These are phyloP conservation scores for Agrilus biguttatus DNA, from an alignment of 2,888 invertebrate genomes.

Conservation along the genomic window DNA sequence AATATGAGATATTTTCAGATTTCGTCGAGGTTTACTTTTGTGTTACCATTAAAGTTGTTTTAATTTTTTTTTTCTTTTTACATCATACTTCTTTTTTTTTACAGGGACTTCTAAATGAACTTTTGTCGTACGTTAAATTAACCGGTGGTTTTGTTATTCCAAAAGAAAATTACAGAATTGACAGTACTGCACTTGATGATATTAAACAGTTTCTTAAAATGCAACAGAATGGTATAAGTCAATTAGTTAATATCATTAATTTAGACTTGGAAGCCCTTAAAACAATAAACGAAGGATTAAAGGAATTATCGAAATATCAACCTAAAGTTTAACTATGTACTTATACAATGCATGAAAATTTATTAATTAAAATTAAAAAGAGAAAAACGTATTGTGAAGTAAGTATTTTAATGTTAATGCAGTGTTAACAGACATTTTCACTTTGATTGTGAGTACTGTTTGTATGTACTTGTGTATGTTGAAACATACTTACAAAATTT, in stretches of 20 bases:
- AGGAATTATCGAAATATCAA: constrained; percentile 30
- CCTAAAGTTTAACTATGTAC: neutral
- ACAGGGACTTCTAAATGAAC: constrained; percentile 78
- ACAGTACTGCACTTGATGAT: constrained; percentile 53
- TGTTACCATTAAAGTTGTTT: too few species aligned
- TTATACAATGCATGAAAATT: neutral
- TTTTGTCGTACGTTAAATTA: constrained; percentile 74
- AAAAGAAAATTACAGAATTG: constrained; percentile 66
- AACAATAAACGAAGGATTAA: constrained; percentile 65
- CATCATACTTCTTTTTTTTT: too few species aligned
- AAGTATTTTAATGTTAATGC: too few species aligned
- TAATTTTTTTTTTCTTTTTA: constrained; percentile 12
- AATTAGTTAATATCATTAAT: constrained; percentile 70
- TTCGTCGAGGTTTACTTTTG: too few species aligned
- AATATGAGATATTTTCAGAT: too few species aligned
- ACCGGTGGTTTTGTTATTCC: constrained; percentile 39
- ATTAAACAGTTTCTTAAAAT: constrained; percentile 65
- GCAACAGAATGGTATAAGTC: constrained; percentile 81
- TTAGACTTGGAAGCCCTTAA: constrained; percentile 65
- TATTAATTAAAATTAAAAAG: neutral
- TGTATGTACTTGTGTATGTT: too few species aligned
- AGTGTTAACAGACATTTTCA: too few species aligned
- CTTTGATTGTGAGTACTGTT: too few species aligned
- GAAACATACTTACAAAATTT: too few species aligned
- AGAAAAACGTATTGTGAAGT: neutral